Evolutionary conservation across 2,797 vertebrate genomes (phyloP), one percentile per base, ranked within the genome.

Genomic region (Erethizon dorsatum): DNA sequence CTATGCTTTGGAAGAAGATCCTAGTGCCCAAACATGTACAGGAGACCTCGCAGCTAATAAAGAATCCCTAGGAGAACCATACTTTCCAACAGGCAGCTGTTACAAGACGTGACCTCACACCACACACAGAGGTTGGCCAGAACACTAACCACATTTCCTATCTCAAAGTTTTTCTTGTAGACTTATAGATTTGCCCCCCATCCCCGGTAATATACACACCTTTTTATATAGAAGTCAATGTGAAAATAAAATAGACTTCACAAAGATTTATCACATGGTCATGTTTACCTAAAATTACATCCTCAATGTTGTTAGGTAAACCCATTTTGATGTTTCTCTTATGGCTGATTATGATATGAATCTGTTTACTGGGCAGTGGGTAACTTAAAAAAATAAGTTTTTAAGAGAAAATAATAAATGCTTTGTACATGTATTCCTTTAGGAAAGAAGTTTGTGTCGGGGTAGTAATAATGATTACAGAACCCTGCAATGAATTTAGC

Each of bases 401-500:
- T 92, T 50, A 90, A 88, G 80, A 92, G 63, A 92, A 97, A 96
- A 88, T 83, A 96, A n/a, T 84, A 87, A 97, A 97, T 88, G 33
- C 61, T 95, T 84, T 97, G 88, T 82, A 86, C 26, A 61, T n/a
- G 52, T 63, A 69, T 95, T 96, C 85, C 88, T 97, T 69, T 86
- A 96, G 85, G 95, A 96, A 97, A 97, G 88, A 69, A 91, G 41
- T 75, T 88, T 96, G 83, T 96, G 77, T 88, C 63, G 71, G n/a
- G 95, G 92, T 85, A 98, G 95, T 63, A 98, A 97, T 86, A 92
- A 96, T 91, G 95, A 98, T 96, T 95, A 97, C 94, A 56, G 82
- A 83, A 96, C 45, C 50, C 75, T 92, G 89, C 97, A 97, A 96
- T 91, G 88, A 97, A 97, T 97, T 98, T 97, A 96, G 96, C 97